Evolutionary conservation across 2,888 invertebrate genomes (phyloP), one percentile per base, ranked within the genome.

Genomic region (Synergus umbraculus): DNA sequence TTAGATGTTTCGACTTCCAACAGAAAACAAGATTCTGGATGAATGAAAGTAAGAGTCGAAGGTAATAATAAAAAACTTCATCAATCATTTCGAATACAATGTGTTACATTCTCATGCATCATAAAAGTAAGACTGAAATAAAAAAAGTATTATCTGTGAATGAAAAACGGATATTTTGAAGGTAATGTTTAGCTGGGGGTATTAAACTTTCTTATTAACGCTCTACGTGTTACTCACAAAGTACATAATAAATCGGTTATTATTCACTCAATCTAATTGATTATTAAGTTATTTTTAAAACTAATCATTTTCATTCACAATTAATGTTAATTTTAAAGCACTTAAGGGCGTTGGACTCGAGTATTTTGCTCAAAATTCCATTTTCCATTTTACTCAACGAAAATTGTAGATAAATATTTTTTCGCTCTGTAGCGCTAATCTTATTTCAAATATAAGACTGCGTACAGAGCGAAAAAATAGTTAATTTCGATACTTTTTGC

Each of bases 151-250:
- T n/a, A 66, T 66, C 5, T 43, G n/a, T 43, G 43, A 66, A 66
- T 41, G 43, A 41, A n/a, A 43, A 60, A 60, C 10, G 10, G 66
- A 15, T 64, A 29, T n/a, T 77, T 18, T 13, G 10, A n/a, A 46
- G 76, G 76, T 54, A 58, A 76, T 49, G 18, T 15, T 76, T 60
- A 58, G 37, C 58, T 15, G 58, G 15, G 15, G 18, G 12, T 76
- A 44, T 73, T 76, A 15, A 76, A 49, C 29, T 60, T 22, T 22
- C 18, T 60, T 60, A n/a, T 22, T 22, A 13, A 60, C 60, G 60
- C 60, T 12, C 22, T 60, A 60, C 4, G 60, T 60, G 60, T 60
- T 22, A 13, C 22, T 60, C 12, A 60, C 60, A 60, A 22, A 29
- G 12, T 12, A 60, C 1, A 29, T 29, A 1, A 60, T 12, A 29